Evolutionary conservation across 2,888 invertebrate species (phyloP).

Genomic region (Napeogenes sylphis): DNA sequence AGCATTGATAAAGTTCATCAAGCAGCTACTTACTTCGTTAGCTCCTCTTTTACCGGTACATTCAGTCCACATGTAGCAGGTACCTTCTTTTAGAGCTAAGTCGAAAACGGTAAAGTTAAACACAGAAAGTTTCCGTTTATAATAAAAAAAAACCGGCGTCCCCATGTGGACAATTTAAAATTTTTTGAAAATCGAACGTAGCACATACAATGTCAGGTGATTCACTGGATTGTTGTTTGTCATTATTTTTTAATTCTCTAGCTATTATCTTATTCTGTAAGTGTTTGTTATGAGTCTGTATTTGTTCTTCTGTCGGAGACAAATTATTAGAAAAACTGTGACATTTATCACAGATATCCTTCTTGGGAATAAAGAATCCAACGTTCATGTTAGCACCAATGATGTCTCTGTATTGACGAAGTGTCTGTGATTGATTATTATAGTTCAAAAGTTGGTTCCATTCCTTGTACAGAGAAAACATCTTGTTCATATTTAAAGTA

Average conservation of each 20-base stretch:
- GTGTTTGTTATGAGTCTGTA: neutral
- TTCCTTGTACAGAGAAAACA: slow-evolving; percentile 11
- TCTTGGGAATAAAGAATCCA: slow-evolving; percentile 8
- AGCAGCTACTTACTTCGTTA: slow-evolving; percentile 23
- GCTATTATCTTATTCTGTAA: slow-evolving; percentile 6
- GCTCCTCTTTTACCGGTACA: slow-evolving; percentile 14
- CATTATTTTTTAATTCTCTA: neutral
- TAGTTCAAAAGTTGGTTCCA: slow-evolving; percentile 15
- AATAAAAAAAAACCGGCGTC: slow-evolving; percentile 15
- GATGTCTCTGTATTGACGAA: slow-evolving; percentile 19
- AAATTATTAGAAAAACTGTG: neutral
- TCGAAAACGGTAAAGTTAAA: slow-evolving; percentile 21
- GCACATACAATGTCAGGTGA: slow-evolving; percentile 4
- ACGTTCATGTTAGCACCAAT: slow-evolving; percentile 22
- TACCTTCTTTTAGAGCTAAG: neutral
- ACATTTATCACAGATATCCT: slow-evolving; percentile 5
- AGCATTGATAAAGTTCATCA: slow-evolving; percentile 15
- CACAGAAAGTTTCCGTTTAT: slow-evolving; percentile 15
- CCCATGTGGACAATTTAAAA: slow-evolving; percentile 11
- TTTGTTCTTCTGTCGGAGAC: neutral
- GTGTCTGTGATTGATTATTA: slow-evolving; percentile 15
- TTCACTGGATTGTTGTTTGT: neutral
- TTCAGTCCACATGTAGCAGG: slow-evolving; percentile 22
- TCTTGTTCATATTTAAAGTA: slow-evolving; percentile 5
- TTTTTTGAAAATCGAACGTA: slow-evolving; percentile 16